These are phyloP conservation scores for Rhea americana DNA, from an alignment of 2,113 vertebrate species.

Conservation along the genomic window DNA sequence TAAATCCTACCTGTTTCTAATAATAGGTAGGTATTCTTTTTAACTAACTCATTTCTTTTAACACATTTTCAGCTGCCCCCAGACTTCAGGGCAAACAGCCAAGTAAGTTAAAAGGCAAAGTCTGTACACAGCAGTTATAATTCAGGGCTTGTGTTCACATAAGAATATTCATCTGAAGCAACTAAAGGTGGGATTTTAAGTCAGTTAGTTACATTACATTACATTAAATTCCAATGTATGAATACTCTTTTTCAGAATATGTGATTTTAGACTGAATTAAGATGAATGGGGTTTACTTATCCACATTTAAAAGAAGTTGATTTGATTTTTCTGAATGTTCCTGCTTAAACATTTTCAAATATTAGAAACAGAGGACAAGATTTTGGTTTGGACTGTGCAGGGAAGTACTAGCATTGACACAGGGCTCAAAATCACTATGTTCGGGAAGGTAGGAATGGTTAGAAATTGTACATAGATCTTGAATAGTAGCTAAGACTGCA, in stretches of 20 bases:
- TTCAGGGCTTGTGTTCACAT: slow-evolving; percentile 8
- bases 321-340: background rate
- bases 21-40: background rate
- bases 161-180: background rate
- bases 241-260: background rate
- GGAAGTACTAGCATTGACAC: background rate
- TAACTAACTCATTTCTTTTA: slow-evolving; percentile 3
- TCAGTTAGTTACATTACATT: background rate
- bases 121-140: background rate
- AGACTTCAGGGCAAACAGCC: background rate
- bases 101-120: background rate
- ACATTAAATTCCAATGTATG: background rate
- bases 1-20: background rate
- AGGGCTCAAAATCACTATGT: background rate
- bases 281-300: background rate
- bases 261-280: background rate
- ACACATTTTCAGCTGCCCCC: background rate
- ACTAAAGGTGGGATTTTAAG: background rate
- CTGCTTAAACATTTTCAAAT: background rate
- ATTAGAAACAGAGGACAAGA: background rate
- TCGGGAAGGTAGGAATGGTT: background rate
- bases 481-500: background rate
- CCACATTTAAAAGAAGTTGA: background rate
- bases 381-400: background rate
- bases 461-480: background rate